Conservation (phyloP, 2,888 invertebrate species). For the Cephus rjabovi region DNA sequence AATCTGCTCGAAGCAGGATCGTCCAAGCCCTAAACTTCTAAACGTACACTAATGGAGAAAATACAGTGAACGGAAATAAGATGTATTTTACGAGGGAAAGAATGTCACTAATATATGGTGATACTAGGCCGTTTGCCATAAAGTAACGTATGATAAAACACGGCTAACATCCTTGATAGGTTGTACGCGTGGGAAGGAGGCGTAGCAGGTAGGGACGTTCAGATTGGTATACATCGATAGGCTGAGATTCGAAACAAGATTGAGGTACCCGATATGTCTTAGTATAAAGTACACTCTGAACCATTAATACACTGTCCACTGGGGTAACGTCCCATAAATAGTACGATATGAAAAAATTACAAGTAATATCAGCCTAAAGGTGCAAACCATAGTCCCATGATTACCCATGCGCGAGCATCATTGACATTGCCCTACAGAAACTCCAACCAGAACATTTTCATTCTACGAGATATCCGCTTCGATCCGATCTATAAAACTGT, state of each 20-base stretch:
- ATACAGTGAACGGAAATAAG: conserved; percentile 21
- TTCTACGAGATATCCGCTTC: not conserved
- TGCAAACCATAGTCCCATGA: not conserved
- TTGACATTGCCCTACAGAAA: not conserved
- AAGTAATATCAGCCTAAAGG: conserved; percentile 25
- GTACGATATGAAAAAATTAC: conserved; percentile 23
- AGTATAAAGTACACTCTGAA: conserved; percentile 11
- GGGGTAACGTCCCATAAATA: conserved; percentile 30
- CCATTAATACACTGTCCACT: conserved; percentile 28
- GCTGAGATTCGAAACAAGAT: conserved; percentile 31
- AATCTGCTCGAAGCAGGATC: not conserved
- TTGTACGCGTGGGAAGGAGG: conserved; percentile 38
- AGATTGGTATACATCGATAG: conserved; percentile 37
- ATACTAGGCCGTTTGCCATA: conserved; percentile 21
- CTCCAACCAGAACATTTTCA: not conserved
- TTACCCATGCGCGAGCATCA: not conserved
- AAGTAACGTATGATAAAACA: conserved; percentile 35
- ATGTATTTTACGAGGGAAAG: conserved; percentile 28
- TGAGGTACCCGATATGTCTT: conserved; percentile 33
- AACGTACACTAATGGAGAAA: not conserved
- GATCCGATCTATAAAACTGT: not conserved
- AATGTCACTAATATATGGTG: conserved; percentile 33
- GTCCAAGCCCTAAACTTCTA: not conserved
- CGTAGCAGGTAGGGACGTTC: conserved; percentile 27
- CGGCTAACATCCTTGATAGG: conserved; percentile 37